Evolutionary conservation across 2,888 invertebrate species (phyloP).

Genomic region (Epinotia bilunana): DNA sequence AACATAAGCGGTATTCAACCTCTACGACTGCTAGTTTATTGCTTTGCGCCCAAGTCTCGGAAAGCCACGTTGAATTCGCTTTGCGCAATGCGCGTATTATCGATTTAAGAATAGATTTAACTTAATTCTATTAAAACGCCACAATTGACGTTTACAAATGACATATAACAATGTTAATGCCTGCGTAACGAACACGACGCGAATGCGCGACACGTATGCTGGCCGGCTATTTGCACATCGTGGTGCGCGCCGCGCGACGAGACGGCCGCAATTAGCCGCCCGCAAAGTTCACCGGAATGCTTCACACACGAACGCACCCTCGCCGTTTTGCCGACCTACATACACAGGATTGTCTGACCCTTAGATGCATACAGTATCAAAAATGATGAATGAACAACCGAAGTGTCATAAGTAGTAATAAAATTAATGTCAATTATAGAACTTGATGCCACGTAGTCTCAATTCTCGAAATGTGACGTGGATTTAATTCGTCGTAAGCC

Average conservation of each 20-base stretch:
- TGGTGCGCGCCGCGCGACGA: constrained; percentile 59
- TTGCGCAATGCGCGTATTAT: constrained; percentile 4
- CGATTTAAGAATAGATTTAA: neutral
- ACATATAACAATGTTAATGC: constrained; percentile 33
- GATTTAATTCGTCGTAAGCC: no score
- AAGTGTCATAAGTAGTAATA: no score
- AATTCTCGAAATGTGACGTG: no score
- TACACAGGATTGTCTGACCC: constrained; percentile 54
- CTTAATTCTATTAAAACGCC: constrained; percentile 5
- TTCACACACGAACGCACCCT: constrained; percentile 61
- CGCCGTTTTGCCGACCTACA: constrained; percentile 55
- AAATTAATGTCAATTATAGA: no score
- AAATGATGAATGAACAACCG: no score
- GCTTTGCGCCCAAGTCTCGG: constrained; percentile 44
- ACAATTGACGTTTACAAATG: constrained; percentile 21
- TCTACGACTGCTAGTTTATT: constrained; percentile 61
- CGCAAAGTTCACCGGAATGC: constrained; percentile 72
- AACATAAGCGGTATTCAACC: constrained; percentile 70
- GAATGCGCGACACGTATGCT: constrained; percentile 61
- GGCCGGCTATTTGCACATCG: constrained; percentile 73
- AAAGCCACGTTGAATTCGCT: constrained; percentile 43
- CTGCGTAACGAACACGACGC: constrained; percentile 45
- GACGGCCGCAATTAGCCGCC: constrained; percentile 72
- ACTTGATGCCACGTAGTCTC: no score
- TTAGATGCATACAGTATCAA: no score